A percentile compares a stretch with the other conserved stretches of the same genome.
phyloP scores from a whole-genome alignment of 2,888 invertebrate species.

The Cremastinae sp. region DNA sequence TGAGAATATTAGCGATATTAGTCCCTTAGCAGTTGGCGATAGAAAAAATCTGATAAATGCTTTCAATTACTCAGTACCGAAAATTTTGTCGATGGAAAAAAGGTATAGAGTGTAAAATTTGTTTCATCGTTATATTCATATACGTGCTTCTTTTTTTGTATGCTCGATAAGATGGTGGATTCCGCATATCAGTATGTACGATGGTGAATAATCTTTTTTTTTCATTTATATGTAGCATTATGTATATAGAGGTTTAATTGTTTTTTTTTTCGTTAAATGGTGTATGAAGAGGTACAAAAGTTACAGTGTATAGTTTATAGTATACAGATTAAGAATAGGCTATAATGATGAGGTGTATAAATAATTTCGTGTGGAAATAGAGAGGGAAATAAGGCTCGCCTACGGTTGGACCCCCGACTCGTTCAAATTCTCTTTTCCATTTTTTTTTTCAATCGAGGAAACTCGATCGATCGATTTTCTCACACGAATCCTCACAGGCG shows the following conservation, averaged over 20 bases:
- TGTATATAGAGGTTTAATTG: constrained; percentile 62
- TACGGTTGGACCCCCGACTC: constrained; percentile 50
- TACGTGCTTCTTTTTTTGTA: constrained; percentile 33
- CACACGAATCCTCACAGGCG: too few relatives aligned
- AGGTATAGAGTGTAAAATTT: constrained; percentile 70
- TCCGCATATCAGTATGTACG: constrained; percentile 39
- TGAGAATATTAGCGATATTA: constrained; percentile 69
- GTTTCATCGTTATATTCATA: constrained; percentile 62
- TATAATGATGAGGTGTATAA: constrained; percentile 67
- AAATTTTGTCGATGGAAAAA: constrained; percentile 65
- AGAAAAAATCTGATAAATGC: constrained; percentile 72
- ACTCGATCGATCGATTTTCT: too few relatives aligned
- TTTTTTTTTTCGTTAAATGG: constrained; percentile 50
- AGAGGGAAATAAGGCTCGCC: constrained; percentile 19
- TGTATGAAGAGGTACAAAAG: constrained; percentile 77
- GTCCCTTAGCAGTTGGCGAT: constrained; percentile 75
- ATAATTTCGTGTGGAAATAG: constrained; percentile 53
- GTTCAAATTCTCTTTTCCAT: constrained; percentile 51
- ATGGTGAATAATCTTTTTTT: constrained; percentile 32
- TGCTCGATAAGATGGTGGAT: constrained; percentile 5
- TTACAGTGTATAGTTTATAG: constrained; percentile 68
- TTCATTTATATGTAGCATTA: constrained; percentile 50
- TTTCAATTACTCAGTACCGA: constrained; percentile 62
- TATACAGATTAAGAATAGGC: constrained; percentile 66
- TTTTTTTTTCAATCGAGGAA: not conserved